These are phyloP conservation scores for Xanthorhoe spadicearia DNA, from an alignment of 2,888 invertebrate genomes.

Conservation along the genomic window DNA sequence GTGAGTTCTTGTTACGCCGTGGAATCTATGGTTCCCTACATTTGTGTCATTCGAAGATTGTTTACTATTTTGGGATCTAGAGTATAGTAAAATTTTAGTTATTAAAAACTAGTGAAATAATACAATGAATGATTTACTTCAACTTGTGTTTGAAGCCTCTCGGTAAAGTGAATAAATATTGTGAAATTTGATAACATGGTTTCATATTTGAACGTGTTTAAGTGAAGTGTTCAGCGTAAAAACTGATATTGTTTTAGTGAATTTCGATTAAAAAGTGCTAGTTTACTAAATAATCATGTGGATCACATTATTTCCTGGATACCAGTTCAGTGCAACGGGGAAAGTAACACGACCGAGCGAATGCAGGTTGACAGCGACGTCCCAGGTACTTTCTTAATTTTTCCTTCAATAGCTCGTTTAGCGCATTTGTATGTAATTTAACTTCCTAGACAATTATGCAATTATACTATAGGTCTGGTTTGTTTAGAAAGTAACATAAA, in stretches of 20 bases:
- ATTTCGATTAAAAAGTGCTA: slow-evolving; percentile 54
- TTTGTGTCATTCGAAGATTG: slow-evolving; percentile 80
- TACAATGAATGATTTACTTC: slow-evolving; percentile 36
- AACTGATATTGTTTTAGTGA: slow-evolving; percentile 54
- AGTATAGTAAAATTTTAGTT: slow-evolving; percentile 47
- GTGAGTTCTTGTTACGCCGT: slow-evolving; percentile 69
- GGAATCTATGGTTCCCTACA: slow-evolving; percentile 74
- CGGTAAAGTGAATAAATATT: slow-evolving; percentile 27
- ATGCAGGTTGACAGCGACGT: slow-evolving; percentile 67
- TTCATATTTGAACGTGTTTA: slow-evolving; percentile 71
- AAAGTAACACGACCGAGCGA: slow-evolving; percentile 67
- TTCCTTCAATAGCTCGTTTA: slow-evolving; percentile 5
- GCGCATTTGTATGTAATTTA: not conserved
- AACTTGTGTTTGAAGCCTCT: slow-evolving; percentile 29
- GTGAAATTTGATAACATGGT: slow-evolving; percentile 16
- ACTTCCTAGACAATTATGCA: not conserved
- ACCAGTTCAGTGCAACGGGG: slow-evolving; percentile 46
- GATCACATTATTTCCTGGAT: slow-evolving; percentile 55
- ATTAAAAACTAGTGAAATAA: slow-evolving; percentile 38
- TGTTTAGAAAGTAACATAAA: slow-evolving; percentile 15
- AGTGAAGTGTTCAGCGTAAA: slow-evolving; percentile 65
- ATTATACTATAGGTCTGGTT: not conserved
- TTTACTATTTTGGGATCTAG: slow-evolving; percentile 77
- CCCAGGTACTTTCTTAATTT: slow-evolving; percentile 49
- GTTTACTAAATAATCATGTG: slow-evolving; percentile 53